Conservation (phyloP, 2,113 vertebrate genomes). For the Chaenogobius annularis region DNA sequence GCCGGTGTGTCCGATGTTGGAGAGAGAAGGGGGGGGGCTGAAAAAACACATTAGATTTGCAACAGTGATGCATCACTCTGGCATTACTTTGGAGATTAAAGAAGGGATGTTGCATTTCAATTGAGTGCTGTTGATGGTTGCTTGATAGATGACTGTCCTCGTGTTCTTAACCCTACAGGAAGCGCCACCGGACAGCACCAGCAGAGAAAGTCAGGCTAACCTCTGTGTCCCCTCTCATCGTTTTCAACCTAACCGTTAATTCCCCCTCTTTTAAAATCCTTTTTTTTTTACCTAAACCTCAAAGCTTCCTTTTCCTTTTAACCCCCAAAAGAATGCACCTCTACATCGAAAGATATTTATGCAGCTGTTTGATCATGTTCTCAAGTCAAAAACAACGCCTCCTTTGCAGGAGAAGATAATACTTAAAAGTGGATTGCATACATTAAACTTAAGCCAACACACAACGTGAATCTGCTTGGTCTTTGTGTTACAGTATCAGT, state of each 20-base stretch:
- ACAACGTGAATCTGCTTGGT: constrained; percentile 63
- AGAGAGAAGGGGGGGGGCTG: constrained; percentile 36
- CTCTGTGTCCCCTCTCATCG: constrained; percentile 16
- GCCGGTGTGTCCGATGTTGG: constrained; percentile 70
- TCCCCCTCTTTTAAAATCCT: constrained; percentile 3
- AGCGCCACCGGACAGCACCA: constrained; percentile 33
- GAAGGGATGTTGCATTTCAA: constrained; percentile 75
- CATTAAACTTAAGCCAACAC: constrained; percentile 75
- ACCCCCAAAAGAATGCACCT: constrained; percentile 54
- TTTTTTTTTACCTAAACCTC: constrained; percentile 34
- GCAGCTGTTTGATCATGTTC: constrained; percentile 69
- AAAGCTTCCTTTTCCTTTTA: constrained; percentile 50
- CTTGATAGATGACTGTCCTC: constrained; percentile 74
- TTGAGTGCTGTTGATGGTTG: constrained; percentile 57
- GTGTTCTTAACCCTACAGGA: constrained; percentile 36
- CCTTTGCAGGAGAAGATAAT: constrained; percentile 62
- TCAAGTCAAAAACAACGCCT: constrained; percentile 62
- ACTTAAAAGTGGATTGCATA: constrained; percentile 76
- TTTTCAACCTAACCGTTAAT: constrained; percentile 3
- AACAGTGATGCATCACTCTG: constrained; percentile 77
- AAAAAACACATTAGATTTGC: constrained; percentile 76
- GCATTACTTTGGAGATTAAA: constrained; percentile 80
- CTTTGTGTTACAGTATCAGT: constrained; percentile 70
- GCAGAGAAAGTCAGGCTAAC: constrained; percentile 37
- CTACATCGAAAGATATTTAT: constrained; percentile 54